These are phyloP conservation scores for Palythoa heliodiscus DNA, from an alignment of 92 coral and sea anemone genomes.

Conservation along the genomic window DNA sequence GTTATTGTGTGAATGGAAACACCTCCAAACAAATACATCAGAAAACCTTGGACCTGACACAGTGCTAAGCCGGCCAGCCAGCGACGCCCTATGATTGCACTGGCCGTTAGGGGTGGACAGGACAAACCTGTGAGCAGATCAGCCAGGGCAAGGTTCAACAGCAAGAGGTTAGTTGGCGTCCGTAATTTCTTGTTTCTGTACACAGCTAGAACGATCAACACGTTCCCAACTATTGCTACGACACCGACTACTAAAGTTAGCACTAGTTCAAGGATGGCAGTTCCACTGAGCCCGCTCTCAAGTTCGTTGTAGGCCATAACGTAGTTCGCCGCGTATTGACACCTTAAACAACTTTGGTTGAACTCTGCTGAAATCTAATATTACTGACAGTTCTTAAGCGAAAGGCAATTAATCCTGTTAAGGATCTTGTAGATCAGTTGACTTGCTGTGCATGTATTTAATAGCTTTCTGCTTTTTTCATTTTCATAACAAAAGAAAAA, in stretches of 20 bases:
- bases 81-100: constrained; percentile 2
- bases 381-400: not conserved
- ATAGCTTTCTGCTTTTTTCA: not conserved
- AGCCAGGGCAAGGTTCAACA: constrained; percentile 19
- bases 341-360: too few relatives aligned
- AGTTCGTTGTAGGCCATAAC: not conserved
- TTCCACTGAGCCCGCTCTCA: not conserved
- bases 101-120: constrained; percentile 22
- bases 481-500: too few relatives aligned
- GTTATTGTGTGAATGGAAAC: constrained; percentile 32
- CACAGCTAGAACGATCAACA: constrained; percentile 13
- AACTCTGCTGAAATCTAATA: too few relatives aligned
- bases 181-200: constrained; percentile 30
- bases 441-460: not conserved
- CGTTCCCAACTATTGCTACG: constrained; percentile 22
- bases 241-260: not conserved
- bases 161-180: constrained; percentile 15
- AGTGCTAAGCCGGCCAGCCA: constrained; percentile 8
- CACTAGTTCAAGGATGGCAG: not conserved
- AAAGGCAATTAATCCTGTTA: not conserved
- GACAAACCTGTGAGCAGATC: constrained; percentile 15
- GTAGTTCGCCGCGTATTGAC: not conserved
- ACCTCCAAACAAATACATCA: constrained; percentile 11
- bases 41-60: constrained; percentile 29
- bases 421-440: not conserved